Conservation (phyloP, 2,113 vertebrate genomes). For the Osmerus mordax region DNA sequence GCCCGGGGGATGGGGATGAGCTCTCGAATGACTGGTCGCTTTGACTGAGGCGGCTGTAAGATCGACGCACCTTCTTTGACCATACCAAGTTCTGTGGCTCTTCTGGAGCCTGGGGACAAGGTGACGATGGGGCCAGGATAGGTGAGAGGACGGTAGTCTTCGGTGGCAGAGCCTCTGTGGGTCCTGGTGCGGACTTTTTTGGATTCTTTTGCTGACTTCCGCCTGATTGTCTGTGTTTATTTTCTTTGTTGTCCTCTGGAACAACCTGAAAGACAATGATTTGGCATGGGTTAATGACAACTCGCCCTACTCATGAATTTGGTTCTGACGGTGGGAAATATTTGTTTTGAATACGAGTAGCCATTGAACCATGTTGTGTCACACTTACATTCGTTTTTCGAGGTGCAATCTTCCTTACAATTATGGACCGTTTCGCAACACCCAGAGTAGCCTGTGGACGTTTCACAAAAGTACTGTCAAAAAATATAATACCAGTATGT, state of each 20-base stretch:
- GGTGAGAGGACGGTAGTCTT: constrained; percentile 57
- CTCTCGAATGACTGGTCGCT: constrained; percentile 56
- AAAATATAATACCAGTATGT: background rate
- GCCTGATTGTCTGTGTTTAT: constrained; percentile 37
- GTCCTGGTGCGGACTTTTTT: constrained; percentile 44
- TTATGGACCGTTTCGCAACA: constrained; percentile 62
- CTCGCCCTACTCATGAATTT: background rate
- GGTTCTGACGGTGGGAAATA: background rate
- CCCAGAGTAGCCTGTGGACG: constrained; percentile 39
- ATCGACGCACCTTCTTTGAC: constrained; percentile 81
- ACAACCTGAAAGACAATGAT: constrained; percentile 24
- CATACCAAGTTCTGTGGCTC: constrained; percentile 63
- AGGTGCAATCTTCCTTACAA: constrained; percentile 69
- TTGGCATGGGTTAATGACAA: background rate
- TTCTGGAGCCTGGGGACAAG: background rate
- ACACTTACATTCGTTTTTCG: constrained; percentile 69
- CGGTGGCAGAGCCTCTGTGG: constrained; percentile 4
- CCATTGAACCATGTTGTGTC: background rate
- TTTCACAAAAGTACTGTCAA: background rate
- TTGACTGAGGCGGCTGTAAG: constrained; percentile 77
- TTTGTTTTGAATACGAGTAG: too few species aligned
- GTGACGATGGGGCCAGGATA: constrained; percentile 43
- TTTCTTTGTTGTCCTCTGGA: constrained; percentile 66
- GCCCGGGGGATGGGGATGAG: constrained; percentile 34
- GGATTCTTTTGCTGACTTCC: constrained; percentile 32